Percentiles rank a stretch among this genome's conserved stretches.
Evolutionary conservation across 2,113 vertebrate genomes (phyloP).

Genomic region (Emydura subglobosa): DNA sequence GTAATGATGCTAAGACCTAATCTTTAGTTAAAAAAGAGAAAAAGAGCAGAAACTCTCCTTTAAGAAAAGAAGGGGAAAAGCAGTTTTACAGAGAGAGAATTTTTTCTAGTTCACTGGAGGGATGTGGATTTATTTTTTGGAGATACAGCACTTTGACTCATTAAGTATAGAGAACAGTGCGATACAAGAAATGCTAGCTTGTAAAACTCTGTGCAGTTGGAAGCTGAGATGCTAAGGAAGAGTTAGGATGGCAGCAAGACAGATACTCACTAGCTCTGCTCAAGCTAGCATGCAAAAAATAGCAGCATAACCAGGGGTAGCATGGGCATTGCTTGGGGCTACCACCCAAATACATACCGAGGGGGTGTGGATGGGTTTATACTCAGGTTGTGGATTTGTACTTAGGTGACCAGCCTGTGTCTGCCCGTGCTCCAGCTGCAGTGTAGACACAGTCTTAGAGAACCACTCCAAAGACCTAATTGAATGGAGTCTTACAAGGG

Average conservation of each 20-base stretch:
- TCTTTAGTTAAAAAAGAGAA: background rate
- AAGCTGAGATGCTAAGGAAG: background rate
- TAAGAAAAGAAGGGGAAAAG: conserved; percentile 6
- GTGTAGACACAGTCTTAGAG: background rate
- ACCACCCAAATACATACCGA: too few species aligned
- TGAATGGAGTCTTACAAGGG: background rate
- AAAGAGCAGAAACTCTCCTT: conserved; percentile 21
- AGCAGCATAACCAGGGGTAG: too few species aligned
- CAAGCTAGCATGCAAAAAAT: too few species aligned
- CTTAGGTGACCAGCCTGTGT: background rate
- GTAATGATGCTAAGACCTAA: background rate
- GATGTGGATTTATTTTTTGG: background rate
- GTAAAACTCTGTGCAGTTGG: background rate
- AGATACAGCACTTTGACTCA: background rate
- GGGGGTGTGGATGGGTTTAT: background rate
- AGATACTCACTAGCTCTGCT: too few species aligned
- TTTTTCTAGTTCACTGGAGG: conserved; percentile 7
- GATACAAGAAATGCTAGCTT: background rate
- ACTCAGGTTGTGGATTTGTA: too few species aligned
- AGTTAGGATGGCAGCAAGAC: background rate
- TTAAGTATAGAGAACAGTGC: background rate
- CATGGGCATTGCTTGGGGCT: too few species aligned
- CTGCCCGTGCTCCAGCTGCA: background rate
- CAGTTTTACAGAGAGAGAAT: too few species aligned
- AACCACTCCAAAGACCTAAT: background rate